Evolutionary conservation across 2,797 vertebrate species (phyloP).

Genomic region (Loris lydekkerianus): DNA sequence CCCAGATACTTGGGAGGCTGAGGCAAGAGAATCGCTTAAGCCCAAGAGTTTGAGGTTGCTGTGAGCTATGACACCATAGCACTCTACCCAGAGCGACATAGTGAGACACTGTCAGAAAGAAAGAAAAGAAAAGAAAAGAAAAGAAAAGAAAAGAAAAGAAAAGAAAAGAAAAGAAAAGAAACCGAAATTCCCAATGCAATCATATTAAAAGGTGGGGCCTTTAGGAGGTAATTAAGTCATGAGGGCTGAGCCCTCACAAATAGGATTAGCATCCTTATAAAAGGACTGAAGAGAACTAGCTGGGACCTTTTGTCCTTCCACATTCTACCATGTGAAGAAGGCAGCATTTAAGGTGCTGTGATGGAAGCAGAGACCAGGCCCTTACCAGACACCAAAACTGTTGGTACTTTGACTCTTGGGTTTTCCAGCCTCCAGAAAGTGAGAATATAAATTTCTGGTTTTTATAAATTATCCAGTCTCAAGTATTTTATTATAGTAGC

Average conservation of each 20-base stretch:
- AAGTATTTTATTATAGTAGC: not conserved
- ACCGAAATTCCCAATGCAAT: not conserved
- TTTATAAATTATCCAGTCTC: not conserved
- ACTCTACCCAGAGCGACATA: too few relatives aligned
- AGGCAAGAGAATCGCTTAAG: too few relatives aligned
- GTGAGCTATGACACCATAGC: too few relatives aligned
- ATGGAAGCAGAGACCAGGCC: not conserved
- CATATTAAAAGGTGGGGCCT: not conserved
- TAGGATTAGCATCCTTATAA: too few relatives aligned
- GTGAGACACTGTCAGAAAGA: too few relatives aligned
- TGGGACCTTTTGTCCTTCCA: not conserved
- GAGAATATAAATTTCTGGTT: not conserved
- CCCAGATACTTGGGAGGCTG: too few relatives aligned
- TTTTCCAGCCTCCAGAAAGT: not conserved
- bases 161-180: not conserved
- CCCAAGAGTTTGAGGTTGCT: too few relatives aligned
- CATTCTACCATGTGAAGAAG: not conserved
- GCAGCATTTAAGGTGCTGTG: not conserved
- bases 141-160: too few relatives aligned
- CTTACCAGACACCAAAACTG: not conserved
- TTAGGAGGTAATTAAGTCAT: not conserved
- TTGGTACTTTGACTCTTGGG: too few relatives aligned
- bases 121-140: too few relatives aligned
- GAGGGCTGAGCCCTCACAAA: too few relatives aligned
- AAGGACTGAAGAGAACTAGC: not conserved